A percentile compares a stretch with the other conserved stretches of the same genome.
Evolutionary conservation across 2,888 invertebrate genomes (phyloP).

Genomic region (Drosophila kanekoi): DNA sequence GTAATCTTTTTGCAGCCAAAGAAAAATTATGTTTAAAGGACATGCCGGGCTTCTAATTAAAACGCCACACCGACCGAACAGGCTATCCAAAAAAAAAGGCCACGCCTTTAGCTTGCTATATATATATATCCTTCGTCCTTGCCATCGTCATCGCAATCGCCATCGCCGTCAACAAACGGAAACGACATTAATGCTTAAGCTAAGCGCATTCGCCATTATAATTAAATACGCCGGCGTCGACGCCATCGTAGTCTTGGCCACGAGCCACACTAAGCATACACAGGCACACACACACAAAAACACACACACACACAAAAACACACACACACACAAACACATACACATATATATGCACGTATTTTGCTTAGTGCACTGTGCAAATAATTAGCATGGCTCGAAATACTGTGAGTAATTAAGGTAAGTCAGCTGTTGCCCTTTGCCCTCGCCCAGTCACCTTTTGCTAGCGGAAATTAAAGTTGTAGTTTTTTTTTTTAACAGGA

Average conservation of each 20-base stretch:
- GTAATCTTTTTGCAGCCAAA: slow-evolving; percentile 21
- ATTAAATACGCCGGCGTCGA: slow-evolving; percentile 63
- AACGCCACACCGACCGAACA: slow-evolving; percentile 9
- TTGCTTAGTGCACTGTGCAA: slow-evolving; percentile 55
- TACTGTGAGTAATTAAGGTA: slow-evolving; percentile 75
- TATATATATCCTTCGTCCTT: slow-evolving; percentile 19
- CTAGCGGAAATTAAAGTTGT: slow-evolving; percentile 71
- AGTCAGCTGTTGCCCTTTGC: slow-evolving; percentile 65
- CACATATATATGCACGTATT: neutral
- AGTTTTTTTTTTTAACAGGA: slow-evolving; percentile 25
- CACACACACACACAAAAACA: neutral
- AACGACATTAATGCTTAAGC: slow-evolving; percentile 72
- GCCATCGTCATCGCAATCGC: slow-evolving; percentile 40
- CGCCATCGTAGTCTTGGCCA: slow-evolving; percentile 21
- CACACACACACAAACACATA: neutral
- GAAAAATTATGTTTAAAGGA: slow-evolving; percentile 35
- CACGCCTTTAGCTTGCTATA: slow-evolving; percentile 28
- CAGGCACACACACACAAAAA: slow-evolving; percentile 2
- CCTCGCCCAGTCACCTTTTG: slow-evolving; percentile 11
- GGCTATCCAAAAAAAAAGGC: slow-evolving; percentile 2
- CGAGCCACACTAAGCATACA: neutral
- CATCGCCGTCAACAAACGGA: slow-evolving; percentile 58
- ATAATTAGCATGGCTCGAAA: slow-evolving; percentile 72
- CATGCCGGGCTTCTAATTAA: slow-evolving; percentile 51
- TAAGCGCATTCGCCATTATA: slow-evolving; percentile 62